These are phyloP conservation scores for Junonia oenone DNA, from an alignment of 2,888 invertebrate genomes.

Conservation along the genomic window DNA sequence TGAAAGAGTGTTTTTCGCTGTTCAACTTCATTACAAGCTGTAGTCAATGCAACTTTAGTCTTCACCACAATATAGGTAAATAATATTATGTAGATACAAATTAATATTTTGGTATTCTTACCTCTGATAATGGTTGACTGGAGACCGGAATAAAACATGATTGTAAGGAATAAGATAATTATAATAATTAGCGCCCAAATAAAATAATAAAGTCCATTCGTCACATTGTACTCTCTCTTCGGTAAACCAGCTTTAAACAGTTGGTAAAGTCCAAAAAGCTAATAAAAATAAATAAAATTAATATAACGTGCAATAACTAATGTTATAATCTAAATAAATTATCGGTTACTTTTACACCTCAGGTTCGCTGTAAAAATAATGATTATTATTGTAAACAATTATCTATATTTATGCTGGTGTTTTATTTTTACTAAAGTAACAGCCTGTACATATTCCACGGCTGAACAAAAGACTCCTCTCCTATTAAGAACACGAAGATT, in stretches of 20 bases:
- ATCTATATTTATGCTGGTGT: too few species aligned
- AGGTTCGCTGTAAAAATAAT: too few species aligned
- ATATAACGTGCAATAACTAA: not conserved
- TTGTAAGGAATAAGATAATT: slow-evolving; percentile 64
- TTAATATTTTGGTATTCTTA: slow-evolving; percentile 21
- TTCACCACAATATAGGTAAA: too few species aligned
- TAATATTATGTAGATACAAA: not conserved
- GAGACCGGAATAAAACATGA: slow-evolving; percentile 70
- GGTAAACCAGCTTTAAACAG: slow-evolving; percentile 66
- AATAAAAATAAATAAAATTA: slow-evolving; percentile 26
- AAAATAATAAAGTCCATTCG: slow-evolving; percentile 67
- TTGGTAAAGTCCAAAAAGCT: slow-evolving; percentile 67
- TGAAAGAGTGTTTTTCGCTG: too few species aligned
- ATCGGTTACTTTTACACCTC: too few species aligned
- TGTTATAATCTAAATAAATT: not conserved
- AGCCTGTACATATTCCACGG: too few species aligned
- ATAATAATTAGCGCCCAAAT: slow-evolving; percentile 66
- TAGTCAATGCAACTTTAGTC: too few species aligned
- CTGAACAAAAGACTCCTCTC: too few species aligned
- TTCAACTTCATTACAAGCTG: too few species aligned
- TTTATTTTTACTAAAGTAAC: too few species aligned
- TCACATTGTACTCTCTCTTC: slow-evolving; percentile 62
- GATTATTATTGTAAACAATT: too few species aligned
- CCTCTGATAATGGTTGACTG: slow-evolving; percentile 71
- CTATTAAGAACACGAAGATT: too few species aligned